Conservation (phyloP, 2,113 vertebrate genomes). For the Noctilio leporinus region DNA sequence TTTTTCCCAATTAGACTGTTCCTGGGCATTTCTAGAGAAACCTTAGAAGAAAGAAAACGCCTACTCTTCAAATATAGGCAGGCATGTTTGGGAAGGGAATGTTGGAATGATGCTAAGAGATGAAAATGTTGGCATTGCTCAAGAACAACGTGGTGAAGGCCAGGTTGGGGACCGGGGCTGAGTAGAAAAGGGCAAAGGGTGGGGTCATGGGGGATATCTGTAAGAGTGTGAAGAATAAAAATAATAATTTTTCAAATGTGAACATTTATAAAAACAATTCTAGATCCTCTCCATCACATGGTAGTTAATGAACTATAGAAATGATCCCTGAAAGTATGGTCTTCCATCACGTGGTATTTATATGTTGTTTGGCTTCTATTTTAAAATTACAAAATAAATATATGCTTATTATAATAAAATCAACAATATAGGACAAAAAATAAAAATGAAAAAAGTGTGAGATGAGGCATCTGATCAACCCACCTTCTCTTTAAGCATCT, state of each 20-base stretch:
- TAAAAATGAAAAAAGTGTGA: background rate
- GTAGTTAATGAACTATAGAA: no score
- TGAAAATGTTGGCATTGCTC: background rate
- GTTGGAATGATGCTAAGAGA: background rate
- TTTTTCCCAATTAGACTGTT: background rate
- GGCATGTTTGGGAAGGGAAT: background rate
- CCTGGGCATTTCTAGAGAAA: background rate
- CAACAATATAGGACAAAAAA: background rate
- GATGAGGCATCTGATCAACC: rapidly evolving
- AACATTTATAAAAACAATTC: background rate
- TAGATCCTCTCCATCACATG: background rate
- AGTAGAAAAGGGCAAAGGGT: no score
- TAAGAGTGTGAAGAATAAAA: no score
- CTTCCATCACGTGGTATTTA: background rate
- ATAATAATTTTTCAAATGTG: background rate
- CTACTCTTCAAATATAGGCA: background rate
- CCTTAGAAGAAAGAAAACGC: background rate
- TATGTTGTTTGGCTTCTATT: background rate
- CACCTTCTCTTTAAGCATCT: background rate
- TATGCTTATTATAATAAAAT: background rate
- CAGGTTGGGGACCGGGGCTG: no score
- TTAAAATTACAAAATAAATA: background rate
- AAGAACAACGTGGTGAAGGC: no score
- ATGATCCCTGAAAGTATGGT: no score
- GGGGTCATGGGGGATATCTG: no score